Percentiles rank a stretch among this genome's conserved stretches.
Conservation (phyloP, 1,140 invertebrate genomes). For the Drosophila trapezifrons region DNA sequence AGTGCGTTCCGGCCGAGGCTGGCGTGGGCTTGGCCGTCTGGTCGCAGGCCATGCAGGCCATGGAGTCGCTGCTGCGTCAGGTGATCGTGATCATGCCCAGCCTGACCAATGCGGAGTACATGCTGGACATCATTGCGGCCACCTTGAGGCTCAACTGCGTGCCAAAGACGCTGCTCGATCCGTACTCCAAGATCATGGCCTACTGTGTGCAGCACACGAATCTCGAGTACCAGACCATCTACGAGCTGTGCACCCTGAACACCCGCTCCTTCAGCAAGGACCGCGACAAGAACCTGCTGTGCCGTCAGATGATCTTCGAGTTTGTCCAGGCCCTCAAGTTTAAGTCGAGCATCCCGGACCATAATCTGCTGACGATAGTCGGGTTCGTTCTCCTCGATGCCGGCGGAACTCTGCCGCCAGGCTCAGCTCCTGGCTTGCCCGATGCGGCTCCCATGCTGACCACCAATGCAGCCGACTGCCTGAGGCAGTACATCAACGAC, state of each 20-base stretch:
- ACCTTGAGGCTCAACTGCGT: slow-evolving; percentile 94
- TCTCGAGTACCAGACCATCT: slow-evolving; percentile 93
- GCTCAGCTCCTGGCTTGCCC: slow-evolving; percentile 81
- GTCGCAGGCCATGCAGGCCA: slow-evolving; percentile 91
- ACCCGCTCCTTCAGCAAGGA: slow-evolving; percentile 95
- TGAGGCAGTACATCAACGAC: slow-evolving; percentile 96
- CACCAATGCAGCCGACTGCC: slow-evolving; percentile 95
- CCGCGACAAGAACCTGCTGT: slow-evolving; percentile 96
- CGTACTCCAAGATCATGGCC: slow-evolving; percentile 97
- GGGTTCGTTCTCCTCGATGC: slow-evolving; percentile 92
- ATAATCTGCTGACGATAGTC: slow-evolving; percentile 96
- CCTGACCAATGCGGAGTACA: slow-evolving; percentile 90
- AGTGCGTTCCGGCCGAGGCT: slow-evolving; percentile 94
- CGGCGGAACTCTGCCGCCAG: slow-evolving; percentile 88
- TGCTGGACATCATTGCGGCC: slow-evolving; percentile 93
- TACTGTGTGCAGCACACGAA: slow-evolving; percentile 94
- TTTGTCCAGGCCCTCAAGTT: slow-evolving; percentile 97
- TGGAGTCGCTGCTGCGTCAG: slow-evolving; percentile 94
- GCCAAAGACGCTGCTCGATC: slow-evolving; percentile 89
- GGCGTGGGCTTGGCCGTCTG: slow-evolving; percentile 90
- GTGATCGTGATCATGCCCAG: slow-evolving; percentile 90
- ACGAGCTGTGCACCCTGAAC: slow-evolving; percentile 95
- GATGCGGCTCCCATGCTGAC: slow-evolving; percentile 87
- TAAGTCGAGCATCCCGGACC: slow-evolving; percentile 96
- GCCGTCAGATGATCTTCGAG: slow-evolving; percentile 95